These are phyloP conservation scores for Etheostoma nigrum DNA, from an alignment of 2,797 vertebrate genomes.

Conservation along the genomic window DNA sequence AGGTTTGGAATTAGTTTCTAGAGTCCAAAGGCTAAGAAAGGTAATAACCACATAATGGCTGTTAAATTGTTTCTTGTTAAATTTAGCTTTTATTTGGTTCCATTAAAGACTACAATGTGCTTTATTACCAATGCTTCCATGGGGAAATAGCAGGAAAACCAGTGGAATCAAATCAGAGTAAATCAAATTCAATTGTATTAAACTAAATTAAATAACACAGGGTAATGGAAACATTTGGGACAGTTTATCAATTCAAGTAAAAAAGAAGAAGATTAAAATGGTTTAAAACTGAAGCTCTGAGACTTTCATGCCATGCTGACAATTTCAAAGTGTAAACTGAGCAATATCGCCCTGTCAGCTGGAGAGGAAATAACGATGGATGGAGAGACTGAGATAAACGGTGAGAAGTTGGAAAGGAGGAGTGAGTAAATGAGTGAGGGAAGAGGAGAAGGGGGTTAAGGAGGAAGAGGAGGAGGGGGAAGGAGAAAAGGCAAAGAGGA, in stretches of 20 bases:
- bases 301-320: constrained; percentile 44
- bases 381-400: constrained; percentile 30
- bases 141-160: constrained; percentile 44
- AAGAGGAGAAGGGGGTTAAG: constrained; percentile 13
- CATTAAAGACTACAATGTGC: constrained; percentile 62
- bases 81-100: constrained; percentile 71
- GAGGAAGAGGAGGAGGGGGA: constrained; percentile 16
- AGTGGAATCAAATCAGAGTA: constrained; percentile 49
- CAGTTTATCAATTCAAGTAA: constrained; percentile 44
- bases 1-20: constrained; percentile 50
- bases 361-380: constrained; percentile 45
- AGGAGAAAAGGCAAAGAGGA: constrained; percentile 1
- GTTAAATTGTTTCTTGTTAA: constrained; percentile 71
- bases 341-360: constrained; percentile 57
- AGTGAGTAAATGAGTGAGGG: constrained; percentile 11
- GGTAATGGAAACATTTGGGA: constrained; percentile 41
- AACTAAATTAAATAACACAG: constrained; percentile 46
- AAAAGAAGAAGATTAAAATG: constrained; percentile 21
- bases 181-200: constrained; percentile 50
- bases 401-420: constrained; percentile 12
- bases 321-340: constrained; percentile 52
- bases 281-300: constrained; percentile 15
- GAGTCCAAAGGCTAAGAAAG: constrained; percentile 59
- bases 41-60: constrained; percentile 57
- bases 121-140: constrained; percentile 63